Percentiles rank a stretch among this genome's conserved stretches.
phyloP scores from a whole-genome alignment of 2,113 vertebrate genomes.

The Hypocryptadius cinnamomeus region DNA sequence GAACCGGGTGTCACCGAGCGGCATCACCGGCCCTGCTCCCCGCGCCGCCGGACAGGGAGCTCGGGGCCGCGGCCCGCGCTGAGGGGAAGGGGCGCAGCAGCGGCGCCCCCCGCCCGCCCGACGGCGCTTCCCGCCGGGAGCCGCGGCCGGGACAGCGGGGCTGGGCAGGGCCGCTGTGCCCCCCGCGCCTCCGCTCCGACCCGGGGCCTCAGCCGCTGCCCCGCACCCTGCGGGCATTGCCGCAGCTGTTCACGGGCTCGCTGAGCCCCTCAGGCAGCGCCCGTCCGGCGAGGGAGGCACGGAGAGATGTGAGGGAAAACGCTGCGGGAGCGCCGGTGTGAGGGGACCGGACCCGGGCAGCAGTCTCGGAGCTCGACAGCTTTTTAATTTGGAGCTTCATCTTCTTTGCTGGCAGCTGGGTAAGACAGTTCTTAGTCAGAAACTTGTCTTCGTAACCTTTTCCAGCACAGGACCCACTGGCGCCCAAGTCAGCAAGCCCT shows the following conservation, averaged over 20 bases:
- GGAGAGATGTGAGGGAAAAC: not conserved
- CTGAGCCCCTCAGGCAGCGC: no score
- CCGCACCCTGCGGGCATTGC: rapidly evolving
- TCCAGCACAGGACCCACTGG: not conserved
- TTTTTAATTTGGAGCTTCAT: not conserved
- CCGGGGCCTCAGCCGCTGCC: not conserved
- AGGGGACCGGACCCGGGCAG: no score
- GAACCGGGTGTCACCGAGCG: rapidly evolving
- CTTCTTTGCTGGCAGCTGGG: not conserved
- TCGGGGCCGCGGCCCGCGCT: rapidly evolving
- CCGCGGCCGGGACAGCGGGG: not conserved
- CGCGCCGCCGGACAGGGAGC: not conserved
- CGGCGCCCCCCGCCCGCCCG: not conserved
- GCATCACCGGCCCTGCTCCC: not conserved
- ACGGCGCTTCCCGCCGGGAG: not conserved
- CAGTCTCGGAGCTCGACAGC: rapidly evolving
- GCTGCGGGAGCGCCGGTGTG: no score
- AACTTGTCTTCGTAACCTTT: not conserved
- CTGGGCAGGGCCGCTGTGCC: not conserved
- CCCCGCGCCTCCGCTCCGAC: no score
- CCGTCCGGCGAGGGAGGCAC: not conserved
- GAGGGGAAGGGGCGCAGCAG: not conserved
- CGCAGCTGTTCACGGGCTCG: rapidly evolving
- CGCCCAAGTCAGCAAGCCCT: not conserved
- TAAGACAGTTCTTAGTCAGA: not conserved